These are phyloP conservation scores for Watersipora subatra DNA, from an alignment of 1,140 invertebrate species.

Conservation along the genomic window DNA sequence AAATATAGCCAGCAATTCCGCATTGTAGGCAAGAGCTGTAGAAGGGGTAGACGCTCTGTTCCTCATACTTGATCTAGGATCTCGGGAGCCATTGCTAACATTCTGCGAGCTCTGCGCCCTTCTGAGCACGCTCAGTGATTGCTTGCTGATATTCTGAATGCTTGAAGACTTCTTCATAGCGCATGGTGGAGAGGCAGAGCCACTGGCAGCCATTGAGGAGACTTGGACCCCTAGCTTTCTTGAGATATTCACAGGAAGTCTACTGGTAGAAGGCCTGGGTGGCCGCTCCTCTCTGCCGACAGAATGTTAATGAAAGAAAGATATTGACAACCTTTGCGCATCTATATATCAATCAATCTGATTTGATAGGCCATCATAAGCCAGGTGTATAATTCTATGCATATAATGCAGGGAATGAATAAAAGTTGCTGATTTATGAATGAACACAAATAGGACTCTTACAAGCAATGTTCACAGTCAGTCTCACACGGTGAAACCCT, in stretches of 20 bases:
- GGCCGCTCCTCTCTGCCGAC: background rate
- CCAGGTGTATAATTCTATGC: no score
- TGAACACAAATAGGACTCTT: no score
- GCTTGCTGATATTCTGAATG: slow-evolving; percentile 15
- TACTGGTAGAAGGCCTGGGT: background rate
- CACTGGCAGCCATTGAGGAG: background rate
- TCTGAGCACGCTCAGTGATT: slow-evolving; percentile 20
- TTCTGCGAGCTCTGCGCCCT: slow-evolving; percentile 35
- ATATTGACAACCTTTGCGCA: background rate
- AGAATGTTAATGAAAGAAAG: background rate
- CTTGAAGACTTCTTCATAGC: slow-evolving; percentile 9
- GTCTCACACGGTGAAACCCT: no score
- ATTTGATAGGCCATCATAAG: background rate
- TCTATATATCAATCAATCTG: background rate
- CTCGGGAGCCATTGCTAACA: slow-evolving; percentile 14
- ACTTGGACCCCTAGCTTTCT: background rate
- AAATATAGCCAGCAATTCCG: slow-evolving; percentile 37
- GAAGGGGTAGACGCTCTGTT: background rate
- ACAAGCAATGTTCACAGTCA: no score
- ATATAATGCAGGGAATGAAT: no score
- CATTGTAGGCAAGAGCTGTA: slow-evolving; percentile 33
- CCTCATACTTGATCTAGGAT: background rate
- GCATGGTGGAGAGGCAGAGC: background rate
- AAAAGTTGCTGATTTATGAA: no score
- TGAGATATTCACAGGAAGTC: background rate